Percentiles rank a stretch among this genome's conserved stretches.
These are phyloP conservation scores for Yponomeuta malinellus DNA, from an alignment of 2,888 invertebrate species.

Conservation along the genomic window DNA sequence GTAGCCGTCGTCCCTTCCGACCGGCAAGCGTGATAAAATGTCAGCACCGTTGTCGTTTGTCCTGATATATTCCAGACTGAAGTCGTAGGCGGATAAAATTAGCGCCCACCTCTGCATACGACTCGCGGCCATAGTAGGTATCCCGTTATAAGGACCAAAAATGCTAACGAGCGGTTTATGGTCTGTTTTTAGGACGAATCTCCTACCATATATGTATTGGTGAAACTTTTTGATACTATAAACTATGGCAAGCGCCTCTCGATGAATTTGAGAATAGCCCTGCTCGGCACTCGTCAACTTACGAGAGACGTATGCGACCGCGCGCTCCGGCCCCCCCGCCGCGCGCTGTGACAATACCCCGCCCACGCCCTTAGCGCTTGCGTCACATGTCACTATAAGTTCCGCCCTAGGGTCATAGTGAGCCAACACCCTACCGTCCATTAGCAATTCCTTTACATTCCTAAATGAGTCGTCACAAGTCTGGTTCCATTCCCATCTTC, in stretches of 20 bases:
- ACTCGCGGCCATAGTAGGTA: slow-evolving; percentile 24
- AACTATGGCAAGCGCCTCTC: slow-evolving; percentile 20
- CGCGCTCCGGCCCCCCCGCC: too few relatives aligned
- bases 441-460: too few relatives aligned
- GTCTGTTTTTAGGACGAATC: slow-evolving; percentile 13
- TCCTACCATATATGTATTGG: slow-evolving; percentile 23
- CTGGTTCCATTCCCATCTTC: too few relatives aligned
- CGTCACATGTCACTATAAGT: too few relatives aligned
- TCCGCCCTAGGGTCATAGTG: too few relatives aligned
- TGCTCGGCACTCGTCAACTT: slow-evolving; percentile 17
- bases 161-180: not conserved
- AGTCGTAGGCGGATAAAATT: slow-evolving; percentile 22
- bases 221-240: slow-evolving; percentile 23
- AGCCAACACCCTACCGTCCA: too few relatives aligned
- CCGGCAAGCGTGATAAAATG: slow-evolving; percentile 18
- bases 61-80: slow-evolving; percentile 21
- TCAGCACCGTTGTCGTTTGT: slow-evolving; percentile 21
- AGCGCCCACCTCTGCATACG: slow-evolving; percentile 24
- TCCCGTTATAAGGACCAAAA: slow-evolving; percentile 21
- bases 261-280: slow-evolving; percentile 22
- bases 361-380: too few relatives aligned
- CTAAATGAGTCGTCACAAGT: too few relatives aligned
- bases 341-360: too few relatives aligned
- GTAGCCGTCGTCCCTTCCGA: not conserved
- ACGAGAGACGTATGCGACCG: not conserved